A percentile compares a stretch with the other conserved stretches of the same genome.
Conservation (phyloP, 1,140 invertebrate genomes). For the Meloidogyne hapla region DNA sequence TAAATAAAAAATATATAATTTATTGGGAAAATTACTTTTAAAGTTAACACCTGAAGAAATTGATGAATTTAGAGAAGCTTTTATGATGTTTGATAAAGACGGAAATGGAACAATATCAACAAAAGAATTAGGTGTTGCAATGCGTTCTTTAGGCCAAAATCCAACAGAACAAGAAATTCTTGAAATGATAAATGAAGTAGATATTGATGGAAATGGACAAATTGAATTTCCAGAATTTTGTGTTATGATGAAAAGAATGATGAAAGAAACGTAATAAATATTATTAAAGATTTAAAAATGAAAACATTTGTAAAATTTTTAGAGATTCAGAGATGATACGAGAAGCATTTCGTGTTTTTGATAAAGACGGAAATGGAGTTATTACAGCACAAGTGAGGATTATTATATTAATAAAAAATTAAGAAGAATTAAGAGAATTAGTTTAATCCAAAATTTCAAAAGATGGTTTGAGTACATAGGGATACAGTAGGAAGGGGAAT, state of each 20-base stretch:
- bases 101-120: slow-evolving; percentile 95
- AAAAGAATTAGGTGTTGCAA: slow-evolving; percentile 92
- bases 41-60: slow-evolving; percentile 58
- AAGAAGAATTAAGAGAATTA: too few species aligned
- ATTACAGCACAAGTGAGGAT: slow-evolving; percentile 74
- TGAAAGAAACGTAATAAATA: slow-evolving; percentile 55
- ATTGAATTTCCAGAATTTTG: slow-evolving; percentile 87
- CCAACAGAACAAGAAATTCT: slow-evolving; percentile 96
- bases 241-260: slow-evolving; percentile 65
- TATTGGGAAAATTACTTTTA: slow-evolving; percentile 27
- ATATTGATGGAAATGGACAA: slow-evolving; percentile 80
- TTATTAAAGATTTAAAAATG: background rate
- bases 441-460: too few species aligned
- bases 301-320: background rate
- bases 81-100: slow-evolving; percentile 97
- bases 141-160: slow-evolving; percentile 97
- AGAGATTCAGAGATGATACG: slow-evolving; percentile 63
- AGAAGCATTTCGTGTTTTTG: slow-evolving; percentile 64
- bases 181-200: slow-evolving; percentile 99
- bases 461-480: too few species aligned
- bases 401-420: too few species aligned
- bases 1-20: too few species aligned
- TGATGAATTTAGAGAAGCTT: slow-evolving; percentile 94
- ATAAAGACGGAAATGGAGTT: slow-evolving; percentile 66
- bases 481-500: too few species aligned